Conservation (phyloP, 2,888 invertebrate genomes). For the Leptinotarsa juncta region DNA sequence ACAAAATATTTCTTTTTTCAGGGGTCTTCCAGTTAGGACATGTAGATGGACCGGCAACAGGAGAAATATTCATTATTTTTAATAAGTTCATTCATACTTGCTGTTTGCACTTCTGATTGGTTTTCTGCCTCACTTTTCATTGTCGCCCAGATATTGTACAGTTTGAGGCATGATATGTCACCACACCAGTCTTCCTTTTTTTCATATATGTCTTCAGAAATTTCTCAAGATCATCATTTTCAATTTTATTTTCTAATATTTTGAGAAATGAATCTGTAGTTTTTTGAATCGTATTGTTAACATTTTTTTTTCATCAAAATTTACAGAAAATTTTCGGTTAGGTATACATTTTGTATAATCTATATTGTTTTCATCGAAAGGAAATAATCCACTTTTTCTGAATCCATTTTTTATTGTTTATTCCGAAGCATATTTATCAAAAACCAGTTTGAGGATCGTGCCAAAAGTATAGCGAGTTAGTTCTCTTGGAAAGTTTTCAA, state of each 20-base stretch:
- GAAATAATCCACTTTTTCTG: conserved; percentile 13
- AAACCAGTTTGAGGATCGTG: conserved; percentile 18
- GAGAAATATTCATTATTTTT: background rate
- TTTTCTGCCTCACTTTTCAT: background rate
- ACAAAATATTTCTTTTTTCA: background rate
- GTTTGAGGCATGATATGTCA: background rate
- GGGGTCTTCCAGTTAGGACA: background rate
- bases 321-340: too few relatives aligned
- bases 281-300: too few relatives aligned
- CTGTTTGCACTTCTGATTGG: too few relatives aligned
- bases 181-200: conserved; percentile 1
- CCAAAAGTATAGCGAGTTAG: conserved; percentile 30
- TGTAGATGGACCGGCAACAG: background rate
- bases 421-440: conserved; percentile 10
- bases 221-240: background rate
- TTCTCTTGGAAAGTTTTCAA: conserved; percentile 15
- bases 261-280: background rate
- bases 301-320: too few relatives aligned
- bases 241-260: background rate
- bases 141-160: background rate
- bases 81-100: too few relatives aligned
- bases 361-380: conserved; percentile 13
- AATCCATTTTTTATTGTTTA: conserved; percentile 25
- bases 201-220: background rate
- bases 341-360: conserved; percentile 17